Base-by-base conservation (phyloP, 2,888 invertebrate genomes). In the Ormyrus nitidulus region DNA sequence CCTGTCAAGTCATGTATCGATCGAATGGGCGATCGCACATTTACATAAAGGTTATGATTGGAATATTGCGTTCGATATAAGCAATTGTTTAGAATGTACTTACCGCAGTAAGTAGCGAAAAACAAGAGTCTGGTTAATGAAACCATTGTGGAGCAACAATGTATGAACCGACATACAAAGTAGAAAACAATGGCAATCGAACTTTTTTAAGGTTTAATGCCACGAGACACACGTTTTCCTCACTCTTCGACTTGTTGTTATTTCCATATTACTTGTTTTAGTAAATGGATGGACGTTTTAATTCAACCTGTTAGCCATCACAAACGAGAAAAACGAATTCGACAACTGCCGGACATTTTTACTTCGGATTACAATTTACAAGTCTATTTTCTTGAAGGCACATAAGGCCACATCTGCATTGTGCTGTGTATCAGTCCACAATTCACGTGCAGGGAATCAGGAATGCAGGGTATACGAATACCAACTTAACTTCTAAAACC, bases 41-140 rank as follows among this genome's bases (percentile, higher is more conserved):
- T 46, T 10, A 69, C 34, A 68, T 78, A 62, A 46, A 72, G 81
- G 81, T 81, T 81, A 81, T 51, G 73, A 78, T 11, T 62, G 0
- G 13, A 72, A 64, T 51, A 10, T 70, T 13, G 5, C 5, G 7
- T 61, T 56, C 53, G 13, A 77, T 51, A 73, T 61, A 19, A 77
- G 73, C 34, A 5, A 11, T 46, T 53, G 46, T 80, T 79, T 64
- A 62, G 61, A 51, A 44, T 56, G 53, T 75, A 84, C 87, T 88
- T 84, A 90, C 90, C 88, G 80, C 85, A 89, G 82, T 87, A 84
- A 81, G 86, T 80, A 75, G 85, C 83, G 77, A 89, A 83, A 81
- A 89, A 80, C 9, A 84, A 79, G 44, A 89, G 79, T 85, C 86
- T 88, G 78, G 83, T 81, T 64, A 88, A 76, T 71, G 87, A 88